A percentile compares a stretch with the other conserved stretches of the same genome.
Conservation (phyloP, 2,888 invertebrate genomes). For the Eurytoma californica region DNA sequence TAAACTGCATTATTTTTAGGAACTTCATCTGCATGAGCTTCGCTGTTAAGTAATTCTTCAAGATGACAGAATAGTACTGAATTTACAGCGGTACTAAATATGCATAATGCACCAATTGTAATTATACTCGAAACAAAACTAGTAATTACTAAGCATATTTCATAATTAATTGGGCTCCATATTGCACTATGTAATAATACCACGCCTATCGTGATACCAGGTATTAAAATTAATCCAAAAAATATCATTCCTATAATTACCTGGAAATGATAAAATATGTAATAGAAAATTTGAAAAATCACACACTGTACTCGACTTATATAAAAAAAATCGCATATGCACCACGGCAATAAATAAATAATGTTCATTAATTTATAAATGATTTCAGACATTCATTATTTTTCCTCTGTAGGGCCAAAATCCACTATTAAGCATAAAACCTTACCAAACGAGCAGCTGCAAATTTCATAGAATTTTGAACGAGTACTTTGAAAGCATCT, state of each 20-base stretch:
- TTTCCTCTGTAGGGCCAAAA: too few relatives aligned
- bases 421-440: not conserved
- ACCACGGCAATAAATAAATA: too few relatives aligned
- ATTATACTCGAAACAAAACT: not conserved
- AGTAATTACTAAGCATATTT: not conserved
- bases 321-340: too few relatives aligned
- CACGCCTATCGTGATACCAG: not conserved
- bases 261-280: not conserved
- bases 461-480: conserved; percentile 7
- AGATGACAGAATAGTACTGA: not conserved
- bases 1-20: too few relatives aligned
- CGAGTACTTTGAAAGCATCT: not conserved
- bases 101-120: not conserved
- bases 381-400: too few relatives aligned
- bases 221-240: not conserved
- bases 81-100: not conserved
- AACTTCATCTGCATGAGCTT: not conserved
- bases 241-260: not conserved
- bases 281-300: not conserved
- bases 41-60: not conserved
- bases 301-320: too few relatives aligned
- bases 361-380: too few relatives aligned
- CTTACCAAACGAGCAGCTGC: not conserved
- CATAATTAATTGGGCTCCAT: not conserved
- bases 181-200: not conserved